Base-by-base conservation (phyloP, 2,888 invertebrate genomes). In the Chrysodeixis includens region DNA sequence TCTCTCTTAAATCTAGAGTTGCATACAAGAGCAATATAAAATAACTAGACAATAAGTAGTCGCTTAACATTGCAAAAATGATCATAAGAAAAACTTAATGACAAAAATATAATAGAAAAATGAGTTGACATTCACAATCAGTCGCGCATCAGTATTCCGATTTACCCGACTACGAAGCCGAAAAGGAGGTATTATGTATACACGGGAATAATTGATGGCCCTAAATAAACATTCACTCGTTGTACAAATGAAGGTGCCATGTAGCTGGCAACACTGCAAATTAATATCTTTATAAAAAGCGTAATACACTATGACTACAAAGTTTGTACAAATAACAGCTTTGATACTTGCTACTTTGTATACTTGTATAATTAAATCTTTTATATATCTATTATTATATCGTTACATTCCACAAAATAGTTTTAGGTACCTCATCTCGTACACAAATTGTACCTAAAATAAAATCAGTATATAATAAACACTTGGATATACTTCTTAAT, bases 101-200 rank as follows among this genome's bases (percentile, higher is more conserved):
- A 73, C n/a, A 40, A n/a, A 62, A 32, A 64, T 57, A 57, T 35
- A 32, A 49, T 20, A 58, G 18, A 64, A 78, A 73, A 69, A 68
- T 79, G 56, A 73, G 66, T 82, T 62, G 53, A 58, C 62, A 59
- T 71, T 69, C 67, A 63, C 54, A 71, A 69, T 90, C 90, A 92
- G 91, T 91, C 89, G 83, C 64, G 85, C 89, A 90, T 87, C 86
- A 85, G 73, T 76, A 79, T 89, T 89, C 83, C 83, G 1, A 85
- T 78, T 69, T 83, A 79, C 79, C 65, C 64, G 66, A 71, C 62
- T 68, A 68, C 49, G 18, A 65, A 70, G 66, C 54, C 49, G 60
- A 75, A 62, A 44, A 8, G 18, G 20, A 53, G 75, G 71, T 63
- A 58, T 60, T 66, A 60, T n/a, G n/a, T n/a, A n/a, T n/a, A 35